Base-by-base conservation (phyloP, 2,113 vertebrate species). In the Pterocles orientalis region DNA sequence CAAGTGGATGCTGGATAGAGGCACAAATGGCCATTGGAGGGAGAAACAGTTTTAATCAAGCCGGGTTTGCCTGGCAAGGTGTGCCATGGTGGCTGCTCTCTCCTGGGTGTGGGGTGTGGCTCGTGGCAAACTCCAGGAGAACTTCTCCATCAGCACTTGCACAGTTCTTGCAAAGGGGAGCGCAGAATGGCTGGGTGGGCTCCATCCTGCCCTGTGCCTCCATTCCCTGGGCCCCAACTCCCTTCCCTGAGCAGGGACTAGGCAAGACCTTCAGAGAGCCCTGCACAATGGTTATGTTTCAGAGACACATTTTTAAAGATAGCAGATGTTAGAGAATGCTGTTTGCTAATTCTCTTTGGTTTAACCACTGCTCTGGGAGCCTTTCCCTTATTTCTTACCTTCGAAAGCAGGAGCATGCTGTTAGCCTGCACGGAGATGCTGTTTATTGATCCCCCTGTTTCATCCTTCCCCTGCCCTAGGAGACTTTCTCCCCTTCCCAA, bases 381-480 rank as follows among this genome's bases (percentile, higher is more conserved):
- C n/a, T n/a, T n/a, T n/a, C n/a, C n/a, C n/a, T n/a, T n/a, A n/a
- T n/a, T n/a, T n/a, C n/a, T n/a, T n/a, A n/a, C n/a, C n/a, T n/a
- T n/a, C n/a, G n/a, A n/a, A n/a, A n/a, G n/a, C n/a, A n/a, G n/a
- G n/a, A n/a, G n/a, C n/a, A n/a, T n/a, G n/a, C n/a, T n/a, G n/a
- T n/a, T n/a, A n/a, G n/a, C n/a, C n/a, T n/a, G 36, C 76, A 14
- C 0, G 24, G 85, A 80, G 77, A 82, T 68, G 54, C 31, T 15
- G 21, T 65, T 84, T 45, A 39, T 16, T 13, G n/a, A 77, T 33
- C 14, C 7, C 10, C 4, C 4, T 26, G 79, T 82, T 39, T 12
- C 61, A 65, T 47, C 53, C 56, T 34, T 26, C 34, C n/a, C 21
- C 62, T 0, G 1, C 12, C 3, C 19, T 8, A 1, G 9, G 2